phyloP scores from a whole-genome alignment of 2,888 invertebrate species.

The Microplitis deprimator region DNA sequence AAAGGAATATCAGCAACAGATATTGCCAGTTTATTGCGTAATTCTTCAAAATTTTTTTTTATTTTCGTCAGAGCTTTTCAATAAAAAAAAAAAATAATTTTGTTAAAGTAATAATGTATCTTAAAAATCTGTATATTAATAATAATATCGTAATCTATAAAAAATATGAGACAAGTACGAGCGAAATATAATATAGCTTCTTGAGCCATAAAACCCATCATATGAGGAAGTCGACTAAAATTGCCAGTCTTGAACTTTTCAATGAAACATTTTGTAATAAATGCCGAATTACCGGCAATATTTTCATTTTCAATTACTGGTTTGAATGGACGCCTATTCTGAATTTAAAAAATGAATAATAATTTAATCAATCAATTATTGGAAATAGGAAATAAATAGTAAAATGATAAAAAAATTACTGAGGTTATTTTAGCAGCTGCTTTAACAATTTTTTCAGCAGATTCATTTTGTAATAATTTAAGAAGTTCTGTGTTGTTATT shows the following conservation, averaged over 20 bases:
- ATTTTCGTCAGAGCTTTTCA: too few relatives aligned
- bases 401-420: background rate
- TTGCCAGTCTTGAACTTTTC: conserved; percentile 69
- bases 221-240: conserved; percentile 72
- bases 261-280: conserved; percentile 71
- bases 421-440: background rate
- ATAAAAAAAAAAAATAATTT: background rate
- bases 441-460: background rate
- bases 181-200: conserved; percentile 59
- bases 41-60: too few relatives aligned
- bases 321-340: conserved; percentile 67
- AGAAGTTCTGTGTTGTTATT: background rate
- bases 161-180: conserved; percentile 32
- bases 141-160: too few relatives aligned
- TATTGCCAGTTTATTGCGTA: too few relatives aligned
- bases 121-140: background rate
- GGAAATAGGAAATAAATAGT: too few relatives aligned
- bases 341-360: background rate
- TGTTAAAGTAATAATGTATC: too few relatives aligned
- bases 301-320: conserved; percentile 73
- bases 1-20: too few relatives aligned
- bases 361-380: background rate
- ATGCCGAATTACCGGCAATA: conserved; percentile 71
- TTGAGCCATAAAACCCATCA: conserved; percentile 72
- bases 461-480: background rate